phyloP scores from a whole-genome alignment of 2,113 vertebrate species.

The Phaethon lepturus region DNA sequence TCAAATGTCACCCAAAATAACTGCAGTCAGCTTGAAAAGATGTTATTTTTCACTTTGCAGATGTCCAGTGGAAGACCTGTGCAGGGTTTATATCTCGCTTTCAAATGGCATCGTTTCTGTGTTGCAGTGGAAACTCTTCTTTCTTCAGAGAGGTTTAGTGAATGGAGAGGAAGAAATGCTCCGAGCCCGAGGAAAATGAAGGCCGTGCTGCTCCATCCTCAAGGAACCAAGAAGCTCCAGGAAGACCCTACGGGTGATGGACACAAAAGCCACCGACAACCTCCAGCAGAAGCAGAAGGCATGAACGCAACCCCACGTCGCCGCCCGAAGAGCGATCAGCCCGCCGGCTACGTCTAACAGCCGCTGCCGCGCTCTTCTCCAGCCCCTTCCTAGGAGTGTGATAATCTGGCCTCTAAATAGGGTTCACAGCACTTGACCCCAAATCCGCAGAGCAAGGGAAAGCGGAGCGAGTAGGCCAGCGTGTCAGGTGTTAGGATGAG shows the following conservation, averaged over 20 bases:
- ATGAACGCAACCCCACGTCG: rapidly evolving
- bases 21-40: not conserved
- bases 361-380: not conserved
- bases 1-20: slow-evolving; percentile 34
- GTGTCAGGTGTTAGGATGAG: slow-evolving; percentile 43
- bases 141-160: not conserved
- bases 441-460: slow-evolving; percentile 28
- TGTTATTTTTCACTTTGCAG: not conserved
- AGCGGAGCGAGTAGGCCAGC: not conserved
- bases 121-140: not conserved
- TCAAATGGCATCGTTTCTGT: not conserved
- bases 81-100: not conserved
- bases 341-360: rapidly evolving
- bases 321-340: rapidly evolving
- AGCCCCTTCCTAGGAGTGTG: not conserved
- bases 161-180: not conserved
- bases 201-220: not conserved
- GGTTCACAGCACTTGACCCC: slow-evolving; percentile 21
- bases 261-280: not conserved
- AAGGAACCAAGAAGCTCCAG: not conserved
- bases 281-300: not conserved
- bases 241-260: not conserved
- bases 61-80: not conserved
- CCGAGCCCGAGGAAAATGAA: not conserved
- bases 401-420: not conserved